These are phyloP conservation scores for Dendrolimus houi DNA, from an alignment of 2,888 invertebrate species.

Conservation along the genomic window DNA sequence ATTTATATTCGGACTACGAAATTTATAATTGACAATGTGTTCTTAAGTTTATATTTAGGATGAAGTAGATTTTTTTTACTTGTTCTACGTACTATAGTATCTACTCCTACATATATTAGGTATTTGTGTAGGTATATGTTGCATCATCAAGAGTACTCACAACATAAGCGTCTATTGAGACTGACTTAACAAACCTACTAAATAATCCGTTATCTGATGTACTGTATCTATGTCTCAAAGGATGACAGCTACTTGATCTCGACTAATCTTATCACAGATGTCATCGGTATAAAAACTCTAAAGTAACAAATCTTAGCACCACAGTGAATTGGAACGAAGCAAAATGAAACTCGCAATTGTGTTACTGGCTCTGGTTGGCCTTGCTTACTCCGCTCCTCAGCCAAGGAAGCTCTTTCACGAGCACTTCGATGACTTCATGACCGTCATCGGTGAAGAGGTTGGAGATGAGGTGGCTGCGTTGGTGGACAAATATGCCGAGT, in stretches of 20 bases:
- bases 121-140: no score
- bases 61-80: no score
- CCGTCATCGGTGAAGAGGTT: slow-evolving; percentile 30
- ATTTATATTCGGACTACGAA: no score
- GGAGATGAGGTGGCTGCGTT: slow-evolving; percentile 26
- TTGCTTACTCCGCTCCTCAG: slow-evolving; percentile 39
- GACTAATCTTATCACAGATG: slow-evolving; percentile 1
- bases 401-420: slow-evolving; percentile 51
- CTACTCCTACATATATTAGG: no score
- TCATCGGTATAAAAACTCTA: slow-evolving; percentile 22
- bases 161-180: no score
- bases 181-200: no score
- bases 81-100: no score
- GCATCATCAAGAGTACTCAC: no score
- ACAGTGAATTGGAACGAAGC: slow-evolving; percentile 16
- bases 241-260: slow-evolving; percentile 11
- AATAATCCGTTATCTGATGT: background rate
- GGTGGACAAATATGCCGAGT: slow-evolving; percentile 31
- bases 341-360: slow-evolving; percentile 40
- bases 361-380: slow-evolving; percentile 29
- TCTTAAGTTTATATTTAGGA: no score
- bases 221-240: slow-evolving; percentile 1
- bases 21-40: no score
- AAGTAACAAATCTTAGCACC: slow-evolving; percentile 4
- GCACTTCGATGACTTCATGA: slow-evolving; percentile 45